Percentiles rank a stretch among this genome's conserved stretches.
Evolutionary conservation across 2,888 invertebrate species (phyloP).

Genomic region (Epinotia ramella): DNA sequence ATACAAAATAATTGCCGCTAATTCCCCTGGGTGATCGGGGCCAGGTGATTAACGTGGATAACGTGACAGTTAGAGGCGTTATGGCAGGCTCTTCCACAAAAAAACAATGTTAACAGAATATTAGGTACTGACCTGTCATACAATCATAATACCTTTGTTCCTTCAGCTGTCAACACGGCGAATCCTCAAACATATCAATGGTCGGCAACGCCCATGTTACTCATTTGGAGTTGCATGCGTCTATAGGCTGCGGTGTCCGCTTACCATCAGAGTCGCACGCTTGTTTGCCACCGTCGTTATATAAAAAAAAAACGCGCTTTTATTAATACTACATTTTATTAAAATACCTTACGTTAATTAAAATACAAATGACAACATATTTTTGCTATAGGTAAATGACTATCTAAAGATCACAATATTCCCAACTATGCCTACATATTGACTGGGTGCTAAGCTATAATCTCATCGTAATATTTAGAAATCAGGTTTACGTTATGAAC

Average conservation of each 20-base stretch:
- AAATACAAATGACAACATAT: slow-evolving; percentile 24
- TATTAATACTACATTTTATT: slow-evolving; percentile 27
- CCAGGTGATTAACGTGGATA: too few relatives aligned
- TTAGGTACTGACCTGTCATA: too few relatives aligned
- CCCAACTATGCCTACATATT: slow-evolving; percentile 31
- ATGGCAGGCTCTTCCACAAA: background rate
- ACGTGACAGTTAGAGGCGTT: background rate
- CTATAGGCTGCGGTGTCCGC: too few relatives aligned
- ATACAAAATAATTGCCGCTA: too few relatives aligned
- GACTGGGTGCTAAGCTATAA: slow-evolving; percentile 42
- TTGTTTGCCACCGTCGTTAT: too few relatives aligned
- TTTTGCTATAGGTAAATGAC: slow-evolving; percentile 37
- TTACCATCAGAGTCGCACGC: too few relatives aligned
- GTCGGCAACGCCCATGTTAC: too few relatives aligned
- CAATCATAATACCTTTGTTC: slow-evolving; percentile 6
- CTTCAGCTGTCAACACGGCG: too few relatives aligned
- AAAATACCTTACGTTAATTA: slow-evolving; percentile 29
- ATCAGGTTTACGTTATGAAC: slow-evolving; percentile 3
- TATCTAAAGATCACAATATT: slow-evolving; percentile 44
- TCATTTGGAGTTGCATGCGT: too few relatives aligned
- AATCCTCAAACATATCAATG: too few relatives aligned
- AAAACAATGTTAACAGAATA: background rate
- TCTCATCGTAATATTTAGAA: slow-evolving; percentile 34
- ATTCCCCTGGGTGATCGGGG: too few relatives aligned
- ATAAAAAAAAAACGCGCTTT: too few relatives aligned